Base-by-base conservation (phyloP, 2,888 invertebrate species). In the Anarsia innoxiella region DNA sequence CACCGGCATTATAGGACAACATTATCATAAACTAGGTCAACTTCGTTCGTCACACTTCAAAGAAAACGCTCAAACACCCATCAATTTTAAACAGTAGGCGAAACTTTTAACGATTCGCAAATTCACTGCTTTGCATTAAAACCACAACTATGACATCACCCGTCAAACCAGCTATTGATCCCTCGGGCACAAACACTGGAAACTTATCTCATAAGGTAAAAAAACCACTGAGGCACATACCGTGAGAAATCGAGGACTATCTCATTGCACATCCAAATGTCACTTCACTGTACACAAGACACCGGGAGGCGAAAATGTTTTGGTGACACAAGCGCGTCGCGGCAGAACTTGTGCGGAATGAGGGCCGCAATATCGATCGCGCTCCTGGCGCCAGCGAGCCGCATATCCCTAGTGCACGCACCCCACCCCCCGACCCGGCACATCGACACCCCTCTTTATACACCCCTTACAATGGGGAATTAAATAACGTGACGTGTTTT, bases 321-420 rank as follows among this genome's bases (percentile, higher is more conserved):
- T 53, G 50, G 48, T 57, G 52, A 66, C 66, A 63, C 66, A 64
- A 59, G 66, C 74, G 71, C 71, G 69, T 58, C 72, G 66, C 68
- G 60, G 59, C 66, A 60, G 63, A 53, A 57, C 59, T 59, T 60
- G 51, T 55, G 51, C 74, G 56, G 58, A 71, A 65, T 72, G 72
- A 72, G 25, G 25, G 67, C 69, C 61, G 67, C 60, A 59, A 63
- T 80, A 83, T 82, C 77, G 83, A 83, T 80, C 78, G 64, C 45
- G 53, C 62, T 69, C 73, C 78, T 64, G 83, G 83, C 83, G 83
- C 82, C 83, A 76, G 60, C 77, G 71, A 64, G 73, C 79, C 80
- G 80, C 73, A 78, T 75, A 74, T 77, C 73, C 83, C 80, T 72
- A 63, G 65, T 74, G 71, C 80, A 78, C 76, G 79, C 77, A 75